phyloP scores from a whole-genome alignment of 2,888 invertebrate genomes.

The Terebella lapidaria region DNA sequence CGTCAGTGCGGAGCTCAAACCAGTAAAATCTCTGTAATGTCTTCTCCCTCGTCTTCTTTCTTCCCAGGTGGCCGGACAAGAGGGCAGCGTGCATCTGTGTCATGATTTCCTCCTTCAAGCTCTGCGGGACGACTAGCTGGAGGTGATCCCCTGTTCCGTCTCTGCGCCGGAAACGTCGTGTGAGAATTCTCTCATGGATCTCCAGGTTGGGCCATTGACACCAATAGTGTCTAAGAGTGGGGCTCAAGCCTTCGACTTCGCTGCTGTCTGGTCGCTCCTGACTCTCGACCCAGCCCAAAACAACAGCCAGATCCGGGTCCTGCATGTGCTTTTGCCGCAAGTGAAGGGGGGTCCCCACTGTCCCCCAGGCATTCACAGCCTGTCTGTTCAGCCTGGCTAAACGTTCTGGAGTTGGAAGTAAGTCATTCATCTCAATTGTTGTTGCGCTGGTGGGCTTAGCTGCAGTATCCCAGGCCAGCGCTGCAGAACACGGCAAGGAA shows the following conservation, averaged over 20 bases:
- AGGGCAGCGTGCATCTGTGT: constrained; percentile 12
- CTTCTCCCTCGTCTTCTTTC: background rate
- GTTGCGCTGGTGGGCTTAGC: no score
- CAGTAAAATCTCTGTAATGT: constrained; percentile 13
- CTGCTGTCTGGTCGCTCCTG: constrained; percentile 2
- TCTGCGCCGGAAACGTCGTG: constrained; percentile 5
- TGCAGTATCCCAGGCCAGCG: no score
- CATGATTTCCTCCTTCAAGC: constrained; percentile 9
- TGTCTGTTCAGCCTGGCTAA: no score
- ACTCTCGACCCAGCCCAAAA: no score
- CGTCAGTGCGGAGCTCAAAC: constrained; percentile 16
- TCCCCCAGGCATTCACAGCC: no score
- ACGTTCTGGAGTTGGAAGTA: no score
- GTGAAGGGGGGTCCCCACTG: no score
- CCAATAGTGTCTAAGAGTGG: constrained; percentile 11
- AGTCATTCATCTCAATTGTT: no score
- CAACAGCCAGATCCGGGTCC: no score
- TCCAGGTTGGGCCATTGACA: background rate
- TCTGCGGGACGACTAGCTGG: constrained; percentile 12
- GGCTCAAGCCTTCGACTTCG: constrained; percentile 1
- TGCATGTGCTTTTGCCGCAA: no score
- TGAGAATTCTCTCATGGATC: constrained; percentile 14
- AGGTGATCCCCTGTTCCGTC: constrained; percentile 2
- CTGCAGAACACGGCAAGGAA: no score
- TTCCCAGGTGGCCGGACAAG: constrained; percentile 18